phyloP scores from a whole-genome alignment of 2,888 invertebrate species.

The Chelonus formosanus region DNA sequence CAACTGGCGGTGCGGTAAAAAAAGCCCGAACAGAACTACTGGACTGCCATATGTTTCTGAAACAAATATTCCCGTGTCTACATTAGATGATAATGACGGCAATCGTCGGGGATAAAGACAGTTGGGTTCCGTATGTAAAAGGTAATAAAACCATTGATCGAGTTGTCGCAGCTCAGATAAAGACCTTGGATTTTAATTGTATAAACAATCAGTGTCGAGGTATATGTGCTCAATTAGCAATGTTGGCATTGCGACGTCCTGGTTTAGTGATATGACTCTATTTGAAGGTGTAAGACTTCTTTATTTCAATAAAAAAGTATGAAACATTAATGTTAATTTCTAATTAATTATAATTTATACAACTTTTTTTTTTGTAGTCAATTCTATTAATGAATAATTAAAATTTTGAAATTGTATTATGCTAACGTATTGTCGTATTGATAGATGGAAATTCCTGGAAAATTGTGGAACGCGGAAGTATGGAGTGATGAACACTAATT shows the following conservation, averaged over 20 bases:
- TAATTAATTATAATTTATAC: not conserved
- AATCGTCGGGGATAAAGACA: not conserved
- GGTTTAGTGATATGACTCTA: conserved; percentile 21
- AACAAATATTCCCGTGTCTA: not conserved
- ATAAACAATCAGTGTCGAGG: conserved; percentile 46
- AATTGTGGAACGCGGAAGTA: conserved; percentile 17
- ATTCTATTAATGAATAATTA: too few species aligned
- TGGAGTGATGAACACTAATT: conserved; percentile 20
- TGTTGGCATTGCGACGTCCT: conserved; percentile 28
- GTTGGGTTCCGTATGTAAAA: conserved; percentile 14
- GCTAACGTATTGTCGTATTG: not conserved
- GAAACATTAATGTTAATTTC: not conserved
- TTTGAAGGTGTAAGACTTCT: conserved; percentile 27
- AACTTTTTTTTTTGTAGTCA: too few species aligned
- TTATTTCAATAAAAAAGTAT: not conserved
- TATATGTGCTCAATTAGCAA: conserved; percentile 50
- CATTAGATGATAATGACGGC: conserved; percentile 11
- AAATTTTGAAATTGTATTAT: too few species aligned
- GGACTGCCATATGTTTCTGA: conserved; percentile 4
- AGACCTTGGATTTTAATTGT: conserved; percentile 40
- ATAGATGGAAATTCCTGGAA: not conserved
- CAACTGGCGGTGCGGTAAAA: too few species aligned
- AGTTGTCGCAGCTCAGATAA: conserved; percentile 23
- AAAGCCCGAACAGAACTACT: not conserved
- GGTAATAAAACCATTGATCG: conserved; percentile 23